Base-by-base conservation (phyloP, 2,888 invertebrate species). In the Halictus ligatus region DNA sequence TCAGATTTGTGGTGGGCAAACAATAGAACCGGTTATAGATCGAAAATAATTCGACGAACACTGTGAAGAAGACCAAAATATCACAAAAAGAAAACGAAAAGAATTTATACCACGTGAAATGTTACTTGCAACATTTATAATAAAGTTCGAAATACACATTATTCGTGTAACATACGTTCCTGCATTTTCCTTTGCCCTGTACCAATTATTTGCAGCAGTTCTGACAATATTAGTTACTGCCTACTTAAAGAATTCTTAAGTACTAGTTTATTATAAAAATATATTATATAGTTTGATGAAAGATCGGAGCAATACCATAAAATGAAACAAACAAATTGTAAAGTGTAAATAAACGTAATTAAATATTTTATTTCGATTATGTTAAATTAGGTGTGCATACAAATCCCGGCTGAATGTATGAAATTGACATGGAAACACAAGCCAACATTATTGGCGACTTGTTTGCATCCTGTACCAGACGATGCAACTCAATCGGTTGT, bases 1-100 rank as follows among this genome's bases (percentile, higher is more conserved):
- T 92, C 99, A 99, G 95, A 99, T 99, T 95, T 97, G 99, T 95
- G 98, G 99, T 95, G 99, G 99, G 92, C 98, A 98, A 95, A 99
- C 99, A 92, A 99, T 99, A 94, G 98, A 98, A 94, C 99, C 99
- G 29, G 96, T 96, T 67, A 96, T 96, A 89, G 96, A 96, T 88
- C 92, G 92, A 64, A 95, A 94, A 81, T 93, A 92, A 91, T 72
- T 82, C 13, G 12, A 69, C 13, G 10, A 35, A 81, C 35, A 50
- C 48, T 25, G 50, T 10, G 8, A 40, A 21, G 60, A 35, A 12
- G 71, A n/a, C 18, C 54, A 67, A 76, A 81, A 77, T 71, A 60
- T 54, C 81, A 74, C 64, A 60, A 72, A 71, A 54, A 75, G 71
- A 40, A 73, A 54, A 67, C 78, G 50, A 78, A 78, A 69, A 75